Evolutionary conservation across 2,113 vertebrate species (phyloP).

Genomic region (Lagopus muta): DNA sequence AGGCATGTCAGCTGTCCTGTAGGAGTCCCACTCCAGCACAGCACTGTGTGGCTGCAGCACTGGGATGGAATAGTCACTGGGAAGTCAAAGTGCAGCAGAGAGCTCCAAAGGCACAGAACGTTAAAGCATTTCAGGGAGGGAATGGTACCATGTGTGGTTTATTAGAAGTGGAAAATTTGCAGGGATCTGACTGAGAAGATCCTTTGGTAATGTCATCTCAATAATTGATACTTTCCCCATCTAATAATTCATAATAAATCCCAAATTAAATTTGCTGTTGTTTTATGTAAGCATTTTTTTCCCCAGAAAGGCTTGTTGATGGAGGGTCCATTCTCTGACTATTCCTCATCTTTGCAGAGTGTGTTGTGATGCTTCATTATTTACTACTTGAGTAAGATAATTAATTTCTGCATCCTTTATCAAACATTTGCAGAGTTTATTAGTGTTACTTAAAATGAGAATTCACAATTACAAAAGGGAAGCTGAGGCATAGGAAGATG

Average conservation of each 20-base stretch:
- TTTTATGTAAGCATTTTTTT: background rate
- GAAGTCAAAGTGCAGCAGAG: conserved; percentile 15
- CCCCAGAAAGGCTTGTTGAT: background rate
- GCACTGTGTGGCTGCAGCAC: background rate
- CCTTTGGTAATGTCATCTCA: conserved; percentile 41
- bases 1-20: background rate
- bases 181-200: conserved; percentile 26
- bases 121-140: background rate
- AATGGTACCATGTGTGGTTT: background rate
- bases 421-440: background rate
- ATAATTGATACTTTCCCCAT: conserved; percentile 51
- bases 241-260: conserved; percentile 36
- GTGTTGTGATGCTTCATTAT: background rate
- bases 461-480: conserved; percentile 1
- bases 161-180: conserved; percentile 24
- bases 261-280: conserved; percentile 7
- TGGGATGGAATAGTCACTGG: background rate
- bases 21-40: background rate
- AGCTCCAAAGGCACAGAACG: background rate
- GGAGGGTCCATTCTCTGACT: background rate
- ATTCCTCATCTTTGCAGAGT: conserved; percentile 1
- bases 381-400: background rate
- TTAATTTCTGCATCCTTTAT: conserved; percentile 2
- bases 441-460: background rate
- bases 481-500: background rate